A percentile compares a stretch with the other conserved stretches of the same genome.
phyloP scores from a whole-genome alignment of 2,797 vertebrate species.

The Acipenser oxyrinchus region DNA sequence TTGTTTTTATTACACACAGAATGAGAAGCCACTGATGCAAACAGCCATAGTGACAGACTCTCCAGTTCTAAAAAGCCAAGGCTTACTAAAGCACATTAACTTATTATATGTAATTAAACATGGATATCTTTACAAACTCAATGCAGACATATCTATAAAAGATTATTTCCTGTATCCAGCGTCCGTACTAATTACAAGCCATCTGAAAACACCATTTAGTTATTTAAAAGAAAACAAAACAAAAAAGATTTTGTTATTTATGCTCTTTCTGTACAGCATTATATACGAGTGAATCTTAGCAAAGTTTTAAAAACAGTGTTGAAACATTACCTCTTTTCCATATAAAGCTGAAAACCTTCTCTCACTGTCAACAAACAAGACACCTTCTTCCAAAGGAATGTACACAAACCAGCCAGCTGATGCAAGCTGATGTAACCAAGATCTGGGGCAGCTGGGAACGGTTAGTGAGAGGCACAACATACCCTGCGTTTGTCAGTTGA shows the following conservation, averaged over 20 bases:
- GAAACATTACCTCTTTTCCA: constrained; percentile 1
- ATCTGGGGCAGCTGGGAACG: constrained; percentile 44
- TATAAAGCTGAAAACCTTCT: not conserved
- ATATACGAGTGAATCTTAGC: not conserved
- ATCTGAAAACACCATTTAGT: too few species aligned
- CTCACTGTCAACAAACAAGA: not conserved
- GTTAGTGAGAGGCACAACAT: constrained; percentile 39
- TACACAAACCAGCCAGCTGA: constrained; percentile 30
- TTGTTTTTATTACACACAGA: constrained; percentile 2
- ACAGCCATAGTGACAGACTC: not conserved
- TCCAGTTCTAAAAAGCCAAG: not conserved
- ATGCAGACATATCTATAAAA: not conserved
- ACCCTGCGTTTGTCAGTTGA: constrained; percentile 24
- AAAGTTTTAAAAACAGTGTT: constrained; percentile 16
- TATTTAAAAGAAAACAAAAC: too few species aligned
- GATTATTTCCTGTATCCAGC: not conserved
- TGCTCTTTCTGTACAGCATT: not conserved
- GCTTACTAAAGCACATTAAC: not conserved
- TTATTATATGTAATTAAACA: not conserved
- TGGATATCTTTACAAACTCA: not conserved
- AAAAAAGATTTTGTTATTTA: not conserved
- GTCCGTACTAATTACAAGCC: not conserved
- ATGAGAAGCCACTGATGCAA: not conserved
- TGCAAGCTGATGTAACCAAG: constrained; percentile 41
- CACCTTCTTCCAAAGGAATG: constrained; percentile 17